Evolutionary conservation across 2,888 invertebrate species (phyloP).

Genomic region (Dynastes hyllus): DNA sequence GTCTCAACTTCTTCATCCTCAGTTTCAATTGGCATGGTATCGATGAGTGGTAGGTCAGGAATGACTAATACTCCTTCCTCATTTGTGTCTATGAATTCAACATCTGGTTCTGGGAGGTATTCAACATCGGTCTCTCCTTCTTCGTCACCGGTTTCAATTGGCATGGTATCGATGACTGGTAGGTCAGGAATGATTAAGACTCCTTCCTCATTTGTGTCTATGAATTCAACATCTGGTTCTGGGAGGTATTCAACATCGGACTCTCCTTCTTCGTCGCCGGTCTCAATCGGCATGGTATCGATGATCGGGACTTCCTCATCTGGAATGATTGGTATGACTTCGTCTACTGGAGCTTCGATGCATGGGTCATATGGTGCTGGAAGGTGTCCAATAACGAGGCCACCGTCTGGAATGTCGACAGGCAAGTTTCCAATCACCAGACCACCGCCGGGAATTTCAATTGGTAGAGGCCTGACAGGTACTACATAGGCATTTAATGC

Average conservation of each 20-base stretch:
- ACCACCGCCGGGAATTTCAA: neutral
- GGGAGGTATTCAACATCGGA: conserved; percentile 1
- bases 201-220: neutral
- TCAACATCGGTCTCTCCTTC: neutral
- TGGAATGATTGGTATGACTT: neutral
- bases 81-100: neutral
- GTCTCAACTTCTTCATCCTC: neutral
- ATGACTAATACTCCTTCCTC: neutral
- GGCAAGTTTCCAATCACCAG: neutral
- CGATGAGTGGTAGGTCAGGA: neutral
- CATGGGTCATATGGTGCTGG: conserved; percentile 7
- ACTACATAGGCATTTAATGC: neutral
- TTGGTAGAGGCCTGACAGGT: neutral
- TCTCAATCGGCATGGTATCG: conserved; percentile 11
- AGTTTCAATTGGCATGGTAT: neutral
- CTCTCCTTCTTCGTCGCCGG: neutral
- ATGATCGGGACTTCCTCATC: conserved; percentile 17
- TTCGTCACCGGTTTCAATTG: neutral
- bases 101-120: conserved; percentile 22
- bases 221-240: conserved; percentile 15
- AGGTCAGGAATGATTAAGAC: neutral
- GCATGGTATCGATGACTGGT: neutral
- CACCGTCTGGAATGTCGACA: neutral
- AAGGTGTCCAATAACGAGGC: neutral
- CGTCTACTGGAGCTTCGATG: neutral